A percentile compares a stretch with the other conserved stretches of the same genome.
Evolutionary conservation across 1,140 invertebrate species (phyloP).

Genomic region (Halyomorpha halys): DNA sequence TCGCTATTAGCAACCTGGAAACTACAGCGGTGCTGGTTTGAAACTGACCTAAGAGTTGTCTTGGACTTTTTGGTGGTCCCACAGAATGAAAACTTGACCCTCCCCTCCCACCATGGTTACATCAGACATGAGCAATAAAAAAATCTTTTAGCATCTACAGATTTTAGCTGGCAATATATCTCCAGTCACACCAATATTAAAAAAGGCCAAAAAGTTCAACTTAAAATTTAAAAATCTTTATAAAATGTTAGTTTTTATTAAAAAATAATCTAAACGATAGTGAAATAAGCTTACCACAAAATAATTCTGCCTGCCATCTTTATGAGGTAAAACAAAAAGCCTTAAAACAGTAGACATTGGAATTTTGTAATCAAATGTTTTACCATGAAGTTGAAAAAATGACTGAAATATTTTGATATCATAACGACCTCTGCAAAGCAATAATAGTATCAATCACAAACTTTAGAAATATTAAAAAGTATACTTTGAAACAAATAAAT

Average conservation of each 20-base stretch:
- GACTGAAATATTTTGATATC: slow-evolving; percentile 97
- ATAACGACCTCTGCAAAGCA: slow-evolving; percentile 79
- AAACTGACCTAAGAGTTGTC: too few species aligned
- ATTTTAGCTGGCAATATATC: too few species aligned
- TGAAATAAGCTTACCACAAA: slow-evolving; percentile 70
- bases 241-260: background rate
- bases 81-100: too few species aligned
- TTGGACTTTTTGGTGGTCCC: too few species aligned
- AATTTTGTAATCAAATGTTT: slow-evolving; percentile 99
- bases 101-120: too few species aligned
- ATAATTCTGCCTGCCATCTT: slow-evolving; percentile 95
- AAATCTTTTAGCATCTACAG: too few species aligned
- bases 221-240: too few species aligned
- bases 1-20: too few species aligned
- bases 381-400: slow-evolving; percentile 98
- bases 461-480: slow-evolving; percentile 18
- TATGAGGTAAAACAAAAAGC: slow-evolving; percentile 91
- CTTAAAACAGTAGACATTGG: slow-evolving; percentile 91
- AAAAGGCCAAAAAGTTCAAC: too few species aligned
- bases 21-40: too few species aligned
- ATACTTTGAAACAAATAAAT: background rate
- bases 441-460: slow-evolving; percentile 6
- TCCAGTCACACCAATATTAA: too few species aligned
- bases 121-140: too few species aligned
- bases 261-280: slow-evolving; percentile 2